Conservation (phyloP, 2,888 invertebrate genomes). For the Ectemnius continuus region DNA sequence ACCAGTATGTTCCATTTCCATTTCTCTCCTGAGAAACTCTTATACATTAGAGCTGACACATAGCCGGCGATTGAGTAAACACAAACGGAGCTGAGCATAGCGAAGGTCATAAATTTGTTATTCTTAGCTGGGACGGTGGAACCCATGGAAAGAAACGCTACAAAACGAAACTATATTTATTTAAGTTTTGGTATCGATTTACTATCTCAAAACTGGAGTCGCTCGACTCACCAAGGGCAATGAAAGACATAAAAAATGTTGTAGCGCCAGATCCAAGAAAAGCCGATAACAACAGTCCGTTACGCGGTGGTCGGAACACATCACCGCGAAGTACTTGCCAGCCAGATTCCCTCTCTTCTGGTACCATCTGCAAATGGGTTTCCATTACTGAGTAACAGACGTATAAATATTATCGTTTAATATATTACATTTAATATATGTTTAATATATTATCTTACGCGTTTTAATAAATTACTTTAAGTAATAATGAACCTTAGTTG, state of each 20-base stretch:
- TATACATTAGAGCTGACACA: slow-evolving; percentile 97
- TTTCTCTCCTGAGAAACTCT: slow-evolving; percentile 98
- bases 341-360: slow-evolving; percentile 85
- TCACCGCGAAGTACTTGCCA: slow-evolving; percentile 99
- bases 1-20: slow-evolving; percentile 99
- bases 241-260: slow-evolving; percentile 96
- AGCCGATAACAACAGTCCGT: slow-evolving; percentile 98
- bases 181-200: neutral
- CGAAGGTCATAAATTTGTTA: slow-evolving; percentile 98
- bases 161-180: slow-evolving; percentile 44
- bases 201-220: too few species aligned
- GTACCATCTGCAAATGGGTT: slow-evolving; percentile 83
- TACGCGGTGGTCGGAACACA: slow-evolving; percentile 96
- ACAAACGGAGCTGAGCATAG: slow-evolving; percentile 94
- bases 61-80: slow-evolving; percentile 98
- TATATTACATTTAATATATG: too few species aligned
- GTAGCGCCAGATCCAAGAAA: slow-evolving; percentile 98
- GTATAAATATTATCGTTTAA: slow-evolving; percentile 56
- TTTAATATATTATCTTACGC: too few species aligned
- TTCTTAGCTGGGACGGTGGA: slow-evolving; percentile 99
- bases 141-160: slow-evolving; percentile 97
- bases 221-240: slow-evolving; percentile 86
- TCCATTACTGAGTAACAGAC: slow-evolving; percentile 75
- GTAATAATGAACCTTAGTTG: slow-evolving; percentile 8
- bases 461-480: slow-evolving; percentile 19